Evolutionary conservation across 2,888 invertebrate genomes (phyloP), one percentile per base, ranked within the genome.

Genomic region (Encarsia formosa): DNA sequence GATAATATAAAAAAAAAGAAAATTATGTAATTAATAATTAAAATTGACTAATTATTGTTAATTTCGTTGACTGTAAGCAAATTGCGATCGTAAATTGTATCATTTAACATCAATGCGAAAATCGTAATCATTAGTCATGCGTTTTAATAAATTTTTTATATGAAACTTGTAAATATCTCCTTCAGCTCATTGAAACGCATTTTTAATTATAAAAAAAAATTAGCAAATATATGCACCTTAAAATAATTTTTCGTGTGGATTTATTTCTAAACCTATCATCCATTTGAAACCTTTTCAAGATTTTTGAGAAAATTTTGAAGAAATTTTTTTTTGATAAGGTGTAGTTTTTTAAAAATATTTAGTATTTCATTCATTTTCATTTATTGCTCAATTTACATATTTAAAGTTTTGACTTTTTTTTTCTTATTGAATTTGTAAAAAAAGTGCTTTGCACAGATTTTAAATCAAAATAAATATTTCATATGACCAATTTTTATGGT

Each of bases 61-160:
- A 58, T 55, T 56, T 58, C 53, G 56, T 56, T 58, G 45, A 53
- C 51, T 48, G 45, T 53, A 46, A 52, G 50, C 51, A 53, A 41
- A 46, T 46, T 32, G 52, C 54, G 52, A 55, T 45, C 52, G 49
- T 49, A 48, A 54, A 54, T 55, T 58, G 57, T 58, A 58, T 58
- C 48, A 58, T 54, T 55, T 55, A 45, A 55, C 42, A 48, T 52
- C 48, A 45, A 58, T 48, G 51, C 56, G 46, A 50, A 52, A 57
- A 49, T 41, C 19, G 29, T 52, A 55, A 52, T 50, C 29, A 41
- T 57, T 50, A 55, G 53, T 57, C 47, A 52, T 38, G 54, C 54
- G 52, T 55, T 54, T 57, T 54, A 57, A 57, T 57, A 55, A 49
- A 59, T 56, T 52, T 54, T 57, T 59, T 59, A 57, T 54, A 56